phyloP scores from a whole-genome alignment of 2,888 invertebrate genomes.

The Monoplex corrugatus region DNA sequence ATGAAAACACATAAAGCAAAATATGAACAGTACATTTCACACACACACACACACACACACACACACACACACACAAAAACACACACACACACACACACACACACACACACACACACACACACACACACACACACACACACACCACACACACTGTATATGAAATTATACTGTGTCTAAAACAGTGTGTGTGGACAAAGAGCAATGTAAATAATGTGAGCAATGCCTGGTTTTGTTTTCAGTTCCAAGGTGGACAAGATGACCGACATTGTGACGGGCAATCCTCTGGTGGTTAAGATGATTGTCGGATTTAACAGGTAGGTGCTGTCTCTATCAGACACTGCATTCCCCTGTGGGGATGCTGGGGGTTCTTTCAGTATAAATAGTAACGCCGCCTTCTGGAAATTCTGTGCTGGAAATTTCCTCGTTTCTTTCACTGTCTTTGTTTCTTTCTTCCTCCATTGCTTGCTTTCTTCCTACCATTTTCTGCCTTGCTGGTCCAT shows the following conservation, averaged over 20 bases:
- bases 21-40: neutral
- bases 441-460: neutral
- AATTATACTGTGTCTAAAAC: too few relatives aligned
- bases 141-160: too few relatives aligned
- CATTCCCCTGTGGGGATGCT: too few relatives aligned
- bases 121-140: too few relatives aligned
- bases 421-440: too few relatives aligned
- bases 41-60: neutral
- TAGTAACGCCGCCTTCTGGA: too few relatives aligned
- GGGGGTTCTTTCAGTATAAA: too few relatives aligned
- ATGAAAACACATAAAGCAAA: too few relatives aligned
- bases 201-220: neutral
- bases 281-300: conserved; percentile 89
- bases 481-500: too few relatives aligned
- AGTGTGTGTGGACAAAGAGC: too few relatives aligned
- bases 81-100: neutral
- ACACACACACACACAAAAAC: neutral
- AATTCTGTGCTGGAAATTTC: too few relatives aligned
- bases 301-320: conserved; percentile 86
- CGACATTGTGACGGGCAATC: conserved; percentile 88
- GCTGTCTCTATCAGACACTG: neutral
- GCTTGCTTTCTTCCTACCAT: neutral
- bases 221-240: conserved; percentile 78
- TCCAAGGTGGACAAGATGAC: conserved; percentile 87
- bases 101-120: too few relatives aligned